phyloP scores from a whole-genome alignment of 2,888 invertebrate species.

The Slavum lentiscoides region DNA sequence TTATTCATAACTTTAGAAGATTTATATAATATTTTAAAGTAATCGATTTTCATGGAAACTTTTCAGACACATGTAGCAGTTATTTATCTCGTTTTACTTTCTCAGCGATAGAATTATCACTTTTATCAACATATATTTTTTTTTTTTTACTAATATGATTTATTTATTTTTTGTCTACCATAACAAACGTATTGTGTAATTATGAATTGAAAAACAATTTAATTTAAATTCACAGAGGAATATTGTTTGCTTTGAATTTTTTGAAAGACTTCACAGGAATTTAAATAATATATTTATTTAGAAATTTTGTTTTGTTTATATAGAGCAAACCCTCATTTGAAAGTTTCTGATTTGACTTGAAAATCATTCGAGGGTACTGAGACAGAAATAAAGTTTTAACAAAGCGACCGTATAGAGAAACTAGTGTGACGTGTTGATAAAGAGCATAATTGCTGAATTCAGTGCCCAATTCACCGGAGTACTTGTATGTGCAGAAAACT shows the following conservation, averaged over 20 bases:
- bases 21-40: neutral
- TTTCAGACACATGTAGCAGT: too few relatives aligned
- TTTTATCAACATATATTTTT: too few relatives aligned
- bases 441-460: constrained; percentile 19
- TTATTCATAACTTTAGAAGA: constrained; percentile 12
- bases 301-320: neutral
- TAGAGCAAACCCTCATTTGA: neutral
- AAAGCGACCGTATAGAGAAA: constrained; percentile 1
- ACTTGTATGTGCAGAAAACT: neutral
- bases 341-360: constrained; percentile 20
- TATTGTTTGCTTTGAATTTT: too few relatives aligned
- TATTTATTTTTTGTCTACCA: too few relatives aligned
- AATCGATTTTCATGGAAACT: too few relatives aligned
- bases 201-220: too few relatives aligned
- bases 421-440: neutral
- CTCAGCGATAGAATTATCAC: too few relatives aligned
- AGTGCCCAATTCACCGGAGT: neutral
- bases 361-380: constrained; percentile 20
- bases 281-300: neutral
- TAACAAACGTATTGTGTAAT: too few relatives aligned
- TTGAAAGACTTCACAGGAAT: neutral
- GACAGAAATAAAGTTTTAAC: constrained; percentile 25
- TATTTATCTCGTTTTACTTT: too few relatives aligned
- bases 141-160: too few relatives aligned
- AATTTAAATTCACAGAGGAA: too few relatives aligned